phyloP scores from a whole-genome alignment of 2,797 vertebrate genomes.

The Heliangelus exortis region DNA sequence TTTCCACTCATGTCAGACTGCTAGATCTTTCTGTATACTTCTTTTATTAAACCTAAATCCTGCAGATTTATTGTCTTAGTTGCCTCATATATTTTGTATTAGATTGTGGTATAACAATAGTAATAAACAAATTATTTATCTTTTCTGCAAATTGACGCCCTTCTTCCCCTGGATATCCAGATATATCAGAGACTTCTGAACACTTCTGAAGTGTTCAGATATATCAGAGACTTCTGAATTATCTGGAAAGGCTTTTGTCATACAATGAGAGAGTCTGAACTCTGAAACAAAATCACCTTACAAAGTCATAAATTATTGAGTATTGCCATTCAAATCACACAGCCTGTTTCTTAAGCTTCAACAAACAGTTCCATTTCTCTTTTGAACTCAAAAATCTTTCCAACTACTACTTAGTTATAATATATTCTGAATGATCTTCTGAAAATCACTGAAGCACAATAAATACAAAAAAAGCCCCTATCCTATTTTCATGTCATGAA shows the following conservation, averaged over 20 bases:
- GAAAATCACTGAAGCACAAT: neutral
- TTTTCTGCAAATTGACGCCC: neutral
- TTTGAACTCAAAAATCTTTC: neutral
- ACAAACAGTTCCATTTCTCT: neutral
- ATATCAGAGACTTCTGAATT: neutral
- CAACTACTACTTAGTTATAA: neutral
- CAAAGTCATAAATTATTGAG: neutral
- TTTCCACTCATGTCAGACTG: neutral
- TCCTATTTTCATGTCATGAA: neutral
- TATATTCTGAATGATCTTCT: neutral
- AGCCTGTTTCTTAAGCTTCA: neutral
- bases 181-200: neutral
- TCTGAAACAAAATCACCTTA: constrained; percentile 19
- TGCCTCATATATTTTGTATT: neutral
- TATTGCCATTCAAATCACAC: neutral
- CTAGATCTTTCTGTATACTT: neutral
- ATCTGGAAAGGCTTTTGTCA: neutral
- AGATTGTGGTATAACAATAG: neutral
- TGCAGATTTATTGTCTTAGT: neutral
- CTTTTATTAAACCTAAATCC: neutral
- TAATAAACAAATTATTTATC: neutral
- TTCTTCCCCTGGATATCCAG: neutral
- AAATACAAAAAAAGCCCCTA: neutral
- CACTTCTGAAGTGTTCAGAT: no score
- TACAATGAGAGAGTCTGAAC: neutral